Evolutionary conservation across 2,797 vertebrate genomes (phyloP), one percentile per base, ranked within the genome.

Genomic region (Brachyrhaphis roseni): DNA sequence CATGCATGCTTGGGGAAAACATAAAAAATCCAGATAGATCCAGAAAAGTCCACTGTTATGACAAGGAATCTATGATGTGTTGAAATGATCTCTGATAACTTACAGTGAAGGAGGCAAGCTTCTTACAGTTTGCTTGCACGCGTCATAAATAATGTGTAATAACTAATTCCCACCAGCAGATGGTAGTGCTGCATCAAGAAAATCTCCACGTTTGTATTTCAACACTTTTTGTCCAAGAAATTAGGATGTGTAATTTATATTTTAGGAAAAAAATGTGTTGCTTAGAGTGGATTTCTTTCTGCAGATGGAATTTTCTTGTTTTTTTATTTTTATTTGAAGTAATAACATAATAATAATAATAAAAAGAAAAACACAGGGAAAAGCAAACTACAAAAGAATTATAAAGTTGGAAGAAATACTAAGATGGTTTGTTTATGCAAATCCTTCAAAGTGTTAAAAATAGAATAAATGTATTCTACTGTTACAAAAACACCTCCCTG

Each of bases 121-220:
- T 10, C 12, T 12, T 10, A 43, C 1, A 31, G 18, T 39, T 66
- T 20, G 0, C 18, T 16, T 34, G 5, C 15, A 2, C 15, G 12
- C 2, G 13, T 15, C 28, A 62, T 18, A 18, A 62, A 8, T 15
- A 36, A 1, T 31, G 0, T 91, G 91, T 84, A 89, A 82, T 89
- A 53, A 57, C 4, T 66, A 0, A 0, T 11, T 79, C 39, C 59
- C 0, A 74, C 88, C 95, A 93, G 91, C 82, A 94, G 94, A 84
- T 93, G 93, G 89, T 91, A 88, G 16, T 90, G 83, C 71, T 83
- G 83, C 57, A 88, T 83, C 47, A 86, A 73, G 16, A 1, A 84
- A 7, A 78, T 31, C 6, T 11, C 3, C 26, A 0, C 1, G 12
- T 8, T 10, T 28, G 5, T 1, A 36, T 41, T 5, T 7, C 31